Base-by-base conservation (phyloP, 2,113 vertebrate genomes). In the Aepyceros melampus region DNA sequence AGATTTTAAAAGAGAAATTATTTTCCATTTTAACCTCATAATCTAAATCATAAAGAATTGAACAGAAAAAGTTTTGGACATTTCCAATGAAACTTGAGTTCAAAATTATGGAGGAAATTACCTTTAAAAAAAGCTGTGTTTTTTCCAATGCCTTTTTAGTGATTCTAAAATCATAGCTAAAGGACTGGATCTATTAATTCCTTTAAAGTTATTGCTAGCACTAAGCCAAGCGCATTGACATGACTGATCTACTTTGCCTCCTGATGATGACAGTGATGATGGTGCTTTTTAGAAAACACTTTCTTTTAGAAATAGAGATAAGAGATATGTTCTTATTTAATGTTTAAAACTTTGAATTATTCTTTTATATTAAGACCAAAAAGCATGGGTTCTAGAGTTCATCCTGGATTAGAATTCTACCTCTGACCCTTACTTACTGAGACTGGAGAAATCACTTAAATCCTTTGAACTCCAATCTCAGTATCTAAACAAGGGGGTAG, bases 131-230 rank as follows among this genome's bases (percentile, higher is more conserved):
- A 87, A 40, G 49, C 55, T 78, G 5, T 49, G 71, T 56, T 40
- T 91, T 84, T 85, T 7, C 67, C n/a, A 76, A 49, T 93, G 53
- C 2, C 67, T 88, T 91, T 87, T 94, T 62, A 45, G 43, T 87
- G 74, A 47, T 64, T 88, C 12, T 79, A 79, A 94, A 94, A 49
- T 10, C 31, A 31, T 33, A 74, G 83, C 78, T 27, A 23, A 91
- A 86, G 55, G 62, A 92, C 53, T 93, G 74, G 93, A 83, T 83
- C 43, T 93, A 85, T 95, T 93, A 88, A 93, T 94, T 89, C 31
- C 47, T 86, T 94, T 89, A 91, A 89, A 94, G 36, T 64, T 53
- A 53, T 17, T 81, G 58, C 21, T 51, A 87, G 43, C 40, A 64
- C 12, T 87, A 78, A 91, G 49, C 83, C 89, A 96, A 89, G 86